phyloP scores from a whole-genome alignment of 2,888 invertebrate genomes.

The Tachina fera region DNA sequence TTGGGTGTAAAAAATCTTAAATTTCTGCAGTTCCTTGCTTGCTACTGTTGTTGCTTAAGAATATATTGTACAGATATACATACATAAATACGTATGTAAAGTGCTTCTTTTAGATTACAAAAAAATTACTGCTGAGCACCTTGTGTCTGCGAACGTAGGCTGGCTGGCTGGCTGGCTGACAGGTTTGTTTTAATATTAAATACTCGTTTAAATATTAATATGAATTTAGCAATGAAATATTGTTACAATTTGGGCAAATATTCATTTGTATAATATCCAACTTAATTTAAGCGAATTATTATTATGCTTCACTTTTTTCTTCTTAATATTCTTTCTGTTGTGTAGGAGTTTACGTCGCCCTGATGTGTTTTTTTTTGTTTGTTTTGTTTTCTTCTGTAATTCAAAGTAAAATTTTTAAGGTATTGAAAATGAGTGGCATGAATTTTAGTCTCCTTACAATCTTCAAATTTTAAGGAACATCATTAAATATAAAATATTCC shows the following conservation, averaged over 20 bases:
- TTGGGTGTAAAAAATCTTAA: too few species aligned
- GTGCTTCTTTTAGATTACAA: background rate
- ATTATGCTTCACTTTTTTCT: background rate
- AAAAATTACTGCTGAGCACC: background rate
- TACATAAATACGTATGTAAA: background rate
- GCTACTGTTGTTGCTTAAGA: background rate
- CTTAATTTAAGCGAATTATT: background rate
- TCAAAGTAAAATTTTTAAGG: too few species aligned
- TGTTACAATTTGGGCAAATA: background rate
- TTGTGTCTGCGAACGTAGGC: background rate
- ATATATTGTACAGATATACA: background rate
- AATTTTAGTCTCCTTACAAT: too few species aligned
- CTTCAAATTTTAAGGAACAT: too few species aligned
- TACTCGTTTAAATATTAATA: slow-evolving; percentile 16
- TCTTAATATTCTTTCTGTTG: too few species aligned
- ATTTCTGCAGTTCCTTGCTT: background rate
- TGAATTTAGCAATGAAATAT: slow-evolving; percentile 6
- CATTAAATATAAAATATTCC: too few species aligned
- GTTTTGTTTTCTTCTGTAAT: too few species aligned
- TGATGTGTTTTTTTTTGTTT: too few species aligned
- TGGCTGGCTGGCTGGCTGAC: background rate
- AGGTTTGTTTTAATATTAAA: slow-evolving; percentile 26
- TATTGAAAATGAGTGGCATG: too few species aligned
- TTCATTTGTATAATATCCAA: background rate
- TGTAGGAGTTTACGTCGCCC: too few species aligned